phyloP scores from a whole-genome alignment of 2,113 vertebrate genomes.

The Oophaga pumilio region DNA sequence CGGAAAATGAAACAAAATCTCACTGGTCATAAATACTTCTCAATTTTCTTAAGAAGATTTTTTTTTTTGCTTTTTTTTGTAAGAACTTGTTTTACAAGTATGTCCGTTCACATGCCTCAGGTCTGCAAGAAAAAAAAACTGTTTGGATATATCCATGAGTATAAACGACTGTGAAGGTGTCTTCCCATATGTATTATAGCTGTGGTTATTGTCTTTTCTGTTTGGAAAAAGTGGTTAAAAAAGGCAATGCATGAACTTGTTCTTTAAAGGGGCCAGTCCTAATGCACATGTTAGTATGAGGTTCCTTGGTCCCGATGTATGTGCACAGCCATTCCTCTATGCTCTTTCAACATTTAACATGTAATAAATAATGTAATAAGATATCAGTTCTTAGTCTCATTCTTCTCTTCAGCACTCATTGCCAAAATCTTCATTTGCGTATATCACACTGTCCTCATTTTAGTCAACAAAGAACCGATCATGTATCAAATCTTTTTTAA shows the following conservation, averaged over 20 bases:
- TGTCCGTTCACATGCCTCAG: not conserved
- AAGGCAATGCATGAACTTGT: not conserved
- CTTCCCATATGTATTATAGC: not conserved
- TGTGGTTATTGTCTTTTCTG: not conserved
- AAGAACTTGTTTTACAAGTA: not conserved
- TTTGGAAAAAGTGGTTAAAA: not conserved
- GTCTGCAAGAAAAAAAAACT: not conserved
- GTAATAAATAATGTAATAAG: not conserved
- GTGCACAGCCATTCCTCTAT: not conserved
- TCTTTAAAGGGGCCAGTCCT: not conserved
- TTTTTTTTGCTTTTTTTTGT: not conserved
- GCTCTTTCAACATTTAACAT: not conserved
- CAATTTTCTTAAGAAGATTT: too few relatives aligned
- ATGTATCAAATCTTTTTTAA: too few relatives aligned
- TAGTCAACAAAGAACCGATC: too few relatives aligned
- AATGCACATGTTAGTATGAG: not conserved
- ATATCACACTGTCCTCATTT: too few relatives aligned
- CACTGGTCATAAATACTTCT: not conserved
- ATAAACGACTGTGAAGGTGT: not conserved
- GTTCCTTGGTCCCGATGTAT: not conserved
- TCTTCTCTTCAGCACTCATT: not conserved
- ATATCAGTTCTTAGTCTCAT: not conserved
- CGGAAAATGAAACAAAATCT: too few relatives aligned
- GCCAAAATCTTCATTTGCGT: not conserved
- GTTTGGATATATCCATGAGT: not conserved